Evolutionary conservation across 2,888 invertebrate species (phyloP).

Genomic region (Drosophila sordidula): DNA sequence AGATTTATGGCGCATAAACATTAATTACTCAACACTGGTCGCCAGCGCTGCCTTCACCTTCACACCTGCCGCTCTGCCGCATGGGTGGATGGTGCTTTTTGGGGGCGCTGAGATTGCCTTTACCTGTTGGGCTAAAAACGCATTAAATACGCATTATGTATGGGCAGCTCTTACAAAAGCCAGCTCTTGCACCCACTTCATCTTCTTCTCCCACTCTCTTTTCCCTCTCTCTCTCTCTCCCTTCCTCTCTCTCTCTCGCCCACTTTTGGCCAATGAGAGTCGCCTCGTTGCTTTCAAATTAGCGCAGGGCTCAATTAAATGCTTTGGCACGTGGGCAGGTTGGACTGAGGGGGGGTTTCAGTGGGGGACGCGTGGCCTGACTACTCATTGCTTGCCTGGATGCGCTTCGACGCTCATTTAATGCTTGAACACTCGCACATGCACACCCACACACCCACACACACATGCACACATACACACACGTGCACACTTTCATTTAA

Average conservation of each 20-base stretch:
- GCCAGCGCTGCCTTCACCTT: background rate
- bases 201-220: background rate
- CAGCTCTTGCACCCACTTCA: background rate
- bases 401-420: constrained; percentile 73
- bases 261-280: constrained; percentile 38
- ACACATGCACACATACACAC: constrained; percentile 10
- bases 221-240: background rate
- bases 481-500: constrained; percentile 43
- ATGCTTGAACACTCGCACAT: constrained; percentile 49
- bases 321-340: constrained; percentile 15
- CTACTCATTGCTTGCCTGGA: constrained; percentile 55
- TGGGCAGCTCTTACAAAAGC: constrained; percentile 23
- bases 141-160: constrained; percentile 73
- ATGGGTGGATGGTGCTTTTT: background rate
- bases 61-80: background rate
- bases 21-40: constrained; percentile 39
- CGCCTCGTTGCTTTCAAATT: constrained; percentile 76
- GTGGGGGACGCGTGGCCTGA: constrained; percentile 7
- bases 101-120: constrained; percentile 12
- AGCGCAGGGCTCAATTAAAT: constrained; percentile 75
- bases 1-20: constrained; percentile 52
- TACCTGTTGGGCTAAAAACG: constrained; percentile 63
- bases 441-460: constrained; percentile 5
- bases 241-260: background rate
- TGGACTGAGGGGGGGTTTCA: background rate